These are phyloP conservation scores for Pardalotus punctatus DNA, from an alignment of 2,113 vertebrate species.

Conservation along the genomic window DNA sequence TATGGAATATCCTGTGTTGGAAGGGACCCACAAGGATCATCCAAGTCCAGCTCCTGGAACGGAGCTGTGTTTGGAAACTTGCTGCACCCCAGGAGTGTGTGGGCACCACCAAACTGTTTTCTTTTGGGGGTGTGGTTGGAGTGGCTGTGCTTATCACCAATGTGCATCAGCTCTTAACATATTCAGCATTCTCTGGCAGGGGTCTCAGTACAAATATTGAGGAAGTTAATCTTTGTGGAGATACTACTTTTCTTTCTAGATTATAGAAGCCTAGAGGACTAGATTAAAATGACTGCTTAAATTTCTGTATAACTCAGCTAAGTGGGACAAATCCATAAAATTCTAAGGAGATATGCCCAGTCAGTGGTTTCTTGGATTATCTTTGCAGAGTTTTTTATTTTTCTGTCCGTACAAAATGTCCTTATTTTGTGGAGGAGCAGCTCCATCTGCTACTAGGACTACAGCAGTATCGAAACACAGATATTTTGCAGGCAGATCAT, in stretches of 20 bases:
- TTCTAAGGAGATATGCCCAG: neutral
- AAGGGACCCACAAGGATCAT: neutral
- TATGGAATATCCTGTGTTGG: neutral
- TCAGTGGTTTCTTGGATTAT: neutral
- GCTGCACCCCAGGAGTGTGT: neutral
- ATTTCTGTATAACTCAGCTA: neutral
- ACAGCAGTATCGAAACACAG: rapidly evolving
- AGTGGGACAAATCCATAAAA: neutral
- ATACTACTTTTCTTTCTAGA: neutral
- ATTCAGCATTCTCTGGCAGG: neutral
- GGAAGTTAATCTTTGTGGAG: neutral
- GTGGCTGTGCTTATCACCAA: neutral
- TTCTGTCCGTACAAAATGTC: neutral
- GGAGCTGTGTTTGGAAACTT: neutral
- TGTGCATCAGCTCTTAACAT: neutral
- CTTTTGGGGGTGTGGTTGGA: neutral
- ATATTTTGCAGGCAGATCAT: neutral
- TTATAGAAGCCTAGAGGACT: neutral
- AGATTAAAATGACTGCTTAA: neutral
- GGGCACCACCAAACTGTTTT: neutral
- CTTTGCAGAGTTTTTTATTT: neutral
- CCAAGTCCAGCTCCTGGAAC: neutral
- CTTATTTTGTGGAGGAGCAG: neutral
- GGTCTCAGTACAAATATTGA: neutral
- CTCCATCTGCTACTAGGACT: neutral